A percentile compares a stretch with the other conserved stretches of the same genome.
These are phyloP conservation scores for Dreissena rostriformis DNA, from an alignment of 1,140 invertebrate species.

Conservation along the genomic window DNA sequence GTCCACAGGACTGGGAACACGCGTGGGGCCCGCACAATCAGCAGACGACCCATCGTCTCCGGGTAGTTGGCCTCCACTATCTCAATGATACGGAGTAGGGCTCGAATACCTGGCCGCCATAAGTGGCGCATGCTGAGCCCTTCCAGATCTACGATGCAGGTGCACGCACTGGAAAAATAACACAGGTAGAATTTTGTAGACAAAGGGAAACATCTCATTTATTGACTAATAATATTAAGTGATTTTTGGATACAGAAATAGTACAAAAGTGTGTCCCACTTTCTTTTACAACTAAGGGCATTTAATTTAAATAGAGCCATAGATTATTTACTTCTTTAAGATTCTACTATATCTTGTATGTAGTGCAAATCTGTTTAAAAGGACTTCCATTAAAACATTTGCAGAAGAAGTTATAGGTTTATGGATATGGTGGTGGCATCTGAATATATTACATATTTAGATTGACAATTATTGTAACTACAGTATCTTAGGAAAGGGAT, in stretches of 20 bases:
- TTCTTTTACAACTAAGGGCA: no score
- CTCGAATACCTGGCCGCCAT: conserved; percentile 95
- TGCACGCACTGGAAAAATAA: conserved; percentile 87
- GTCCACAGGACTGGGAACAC: conserved; percentile 99
- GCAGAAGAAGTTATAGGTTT: no score
- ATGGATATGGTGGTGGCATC: no score
- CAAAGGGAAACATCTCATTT: not conserved
- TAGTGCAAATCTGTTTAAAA: no score
- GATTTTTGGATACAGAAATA: not conserved
- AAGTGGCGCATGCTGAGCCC: conserved; percentile 97
- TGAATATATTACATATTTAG: no score
- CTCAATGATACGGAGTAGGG: conserved; percentile 95
- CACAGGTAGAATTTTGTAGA: not conserved
- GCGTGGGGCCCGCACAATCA: conserved; percentile 82
- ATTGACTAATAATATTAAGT: not conserved
- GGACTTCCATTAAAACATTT: no score
- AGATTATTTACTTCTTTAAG: no score
- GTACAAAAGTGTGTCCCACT: not conserved
- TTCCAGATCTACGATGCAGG: conserved; percentile 95
- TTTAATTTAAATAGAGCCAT: no score
- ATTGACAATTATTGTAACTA: no score
- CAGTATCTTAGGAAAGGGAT: no score
- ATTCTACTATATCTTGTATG: no score
- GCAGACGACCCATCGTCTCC: conserved; percentile 91
- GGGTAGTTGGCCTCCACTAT: conserved; percentile 98